These are phyloP conservation scores for Periophthalmus magnuspinnatus DNA, from an alignment of 2,797 vertebrate species.

Conservation along the genomic window DNA sequence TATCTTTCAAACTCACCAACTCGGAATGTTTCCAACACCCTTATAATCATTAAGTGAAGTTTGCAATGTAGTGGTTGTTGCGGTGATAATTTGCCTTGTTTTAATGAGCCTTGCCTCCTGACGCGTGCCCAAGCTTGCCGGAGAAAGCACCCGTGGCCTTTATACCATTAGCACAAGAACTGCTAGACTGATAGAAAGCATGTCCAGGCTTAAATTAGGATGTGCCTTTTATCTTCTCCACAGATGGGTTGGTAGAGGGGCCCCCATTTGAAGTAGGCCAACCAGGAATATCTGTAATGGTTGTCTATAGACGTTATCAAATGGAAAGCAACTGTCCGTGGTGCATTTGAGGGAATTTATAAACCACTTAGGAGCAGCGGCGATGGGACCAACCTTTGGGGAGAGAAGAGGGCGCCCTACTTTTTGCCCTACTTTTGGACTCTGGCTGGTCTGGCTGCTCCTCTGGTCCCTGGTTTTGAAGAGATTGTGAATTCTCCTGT, in stretches of 20 bases:
- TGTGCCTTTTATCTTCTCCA: conserved; percentile 26
- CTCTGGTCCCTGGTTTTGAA: conserved; percentile 53
- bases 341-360: conserved; percentile 60
- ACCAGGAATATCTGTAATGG: conserved; percentile 58
- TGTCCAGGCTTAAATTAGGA: conserved; percentile 28
- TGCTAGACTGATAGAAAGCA: background rate
- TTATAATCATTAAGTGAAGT: background rate
- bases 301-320: conserved; percentile 26
- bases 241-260: conserved; percentile 46
- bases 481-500: conserved; percentile 24
- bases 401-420: conserved; percentile 62
- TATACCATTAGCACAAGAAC: conserved; percentile 29
- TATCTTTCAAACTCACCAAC: background rate
- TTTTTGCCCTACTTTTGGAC: conserved; percentile 67
- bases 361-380: conserved; percentile 63
- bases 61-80: background rate
- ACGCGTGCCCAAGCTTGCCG: conserved; percentile 10
- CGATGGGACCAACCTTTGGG: conserved; percentile 59
- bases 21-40: background rate
- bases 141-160: conserved; percentile 20
- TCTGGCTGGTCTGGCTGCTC: conserved; percentile 25
- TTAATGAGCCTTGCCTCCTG: conserved; percentile 39
- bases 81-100: conserved; percentile 6
- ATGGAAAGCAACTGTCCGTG: conserved; percentile 26
- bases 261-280: conserved; percentile 51